Evolutionary conservation across 2,797 vertebrate genomes (phyloP).

Genomic region (Gastrophryne carolinensis): DNA sequence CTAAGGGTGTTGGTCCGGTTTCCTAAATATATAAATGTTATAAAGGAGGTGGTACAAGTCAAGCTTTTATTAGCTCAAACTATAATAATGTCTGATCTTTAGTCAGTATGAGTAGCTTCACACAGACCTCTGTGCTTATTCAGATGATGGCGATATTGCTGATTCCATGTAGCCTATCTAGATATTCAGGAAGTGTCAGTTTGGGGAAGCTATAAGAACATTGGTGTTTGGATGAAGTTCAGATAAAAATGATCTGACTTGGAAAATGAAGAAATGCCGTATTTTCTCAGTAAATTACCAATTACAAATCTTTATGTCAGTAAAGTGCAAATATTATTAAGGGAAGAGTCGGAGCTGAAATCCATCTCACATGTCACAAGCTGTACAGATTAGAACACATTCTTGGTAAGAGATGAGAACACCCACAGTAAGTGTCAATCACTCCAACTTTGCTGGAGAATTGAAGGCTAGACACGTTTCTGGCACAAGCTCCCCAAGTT

Average conservation of each 20-base stretch:
- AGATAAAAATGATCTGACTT: neutral
- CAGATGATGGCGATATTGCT: constrained; percentile 30
- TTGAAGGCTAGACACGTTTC: neutral
- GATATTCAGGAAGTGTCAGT: constrained; percentile 20
- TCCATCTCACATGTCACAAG: neutral
- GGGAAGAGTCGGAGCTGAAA: neutral
- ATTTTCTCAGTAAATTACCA: neutral
- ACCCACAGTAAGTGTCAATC: constrained; percentile 15
- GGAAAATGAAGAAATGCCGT: neutral
- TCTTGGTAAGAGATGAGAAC: constrained; percentile 13
- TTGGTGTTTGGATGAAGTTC: constrained; percentile 19
- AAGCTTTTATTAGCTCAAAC: neutral
- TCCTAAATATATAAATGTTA: too few species aligned
- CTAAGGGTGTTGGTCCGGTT: too few species aligned
- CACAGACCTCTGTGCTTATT: constrained; percentile 25
- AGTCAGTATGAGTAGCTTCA: neutral
- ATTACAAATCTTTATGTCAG: constrained; percentile 7
- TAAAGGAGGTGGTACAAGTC: neutral
- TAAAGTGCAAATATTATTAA: neutral
- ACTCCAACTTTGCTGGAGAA: neutral
- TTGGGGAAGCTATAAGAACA: neutral
- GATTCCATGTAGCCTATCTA: constrained; percentile 24
- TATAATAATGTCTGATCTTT: neutral
- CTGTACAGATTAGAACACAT: constrained; percentile 8
- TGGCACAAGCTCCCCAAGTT: neutral